These are phyloP conservation scores for Latrodectus elegans DNA, from an alignment of 2,888 invertebrate species.

Conservation along the genomic window DNA sequence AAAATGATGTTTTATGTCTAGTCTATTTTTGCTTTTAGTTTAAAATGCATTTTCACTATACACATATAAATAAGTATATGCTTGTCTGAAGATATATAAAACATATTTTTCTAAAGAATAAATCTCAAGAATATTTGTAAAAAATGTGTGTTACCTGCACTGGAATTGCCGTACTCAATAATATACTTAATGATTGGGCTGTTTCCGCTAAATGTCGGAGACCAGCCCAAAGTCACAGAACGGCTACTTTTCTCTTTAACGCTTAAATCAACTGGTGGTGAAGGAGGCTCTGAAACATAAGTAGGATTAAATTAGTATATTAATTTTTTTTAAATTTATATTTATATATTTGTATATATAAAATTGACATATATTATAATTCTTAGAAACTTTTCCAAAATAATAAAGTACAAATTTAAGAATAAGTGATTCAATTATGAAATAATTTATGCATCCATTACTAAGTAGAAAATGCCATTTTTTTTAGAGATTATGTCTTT, in stretches of 20 bases:
- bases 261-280: conserved; percentile 46
- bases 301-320: not conserved
- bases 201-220: conserved; percentile 68
- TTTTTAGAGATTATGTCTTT: too few relatives aligned
- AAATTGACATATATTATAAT: too few relatives aligned
- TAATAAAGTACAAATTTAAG: too few relatives aligned
- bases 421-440: too few relatives aligned
- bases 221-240: conserved; percentile 58
- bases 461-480: too few relatives aligned
- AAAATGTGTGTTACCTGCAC: conserved; percentile 8
- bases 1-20: too few relatives aligned
- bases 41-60: not conserved
- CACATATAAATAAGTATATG: not conserved
- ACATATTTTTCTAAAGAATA: not conserved
- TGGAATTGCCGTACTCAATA: conserved; percentile 71
- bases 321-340: too few relatives aligned
- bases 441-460: too few relatives aligned
- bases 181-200: conserved; percentile 63
- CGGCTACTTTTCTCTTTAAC: conserved; percentile 65
- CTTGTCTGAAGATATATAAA: not conserved
- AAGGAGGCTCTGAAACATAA: conserved; percentile 48
- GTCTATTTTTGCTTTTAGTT: too few relatives aligned
- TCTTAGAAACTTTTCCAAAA: too few relatives aligned
- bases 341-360: too few relatives aligned
- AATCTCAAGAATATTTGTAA: not conserved